phyloP scores from a whole-genome alignment of 2,797 vertebrate genomes.

The Anguilla pacifica region DNA sequence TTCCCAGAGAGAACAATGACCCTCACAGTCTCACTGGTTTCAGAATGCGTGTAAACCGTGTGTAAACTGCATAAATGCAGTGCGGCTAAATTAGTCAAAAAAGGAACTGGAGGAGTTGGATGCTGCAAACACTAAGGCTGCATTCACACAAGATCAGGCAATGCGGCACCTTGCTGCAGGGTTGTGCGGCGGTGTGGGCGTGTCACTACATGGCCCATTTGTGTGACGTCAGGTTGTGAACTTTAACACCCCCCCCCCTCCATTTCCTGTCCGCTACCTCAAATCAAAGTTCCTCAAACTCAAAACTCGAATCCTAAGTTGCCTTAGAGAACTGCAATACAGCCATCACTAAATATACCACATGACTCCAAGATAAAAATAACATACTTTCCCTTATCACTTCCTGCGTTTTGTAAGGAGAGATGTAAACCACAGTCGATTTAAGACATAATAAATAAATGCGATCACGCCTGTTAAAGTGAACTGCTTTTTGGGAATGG shows the following conservation, averaged over 20 bases:
- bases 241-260: too few relatives aligned
- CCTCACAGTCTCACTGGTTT: background rate
- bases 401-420: background rate
- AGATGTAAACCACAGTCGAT: background rate
- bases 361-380: background rate
- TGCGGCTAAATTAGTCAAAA: slow-evolving; percentile 7
- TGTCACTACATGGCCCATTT: too few relatives aligned
- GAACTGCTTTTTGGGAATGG: background rate
- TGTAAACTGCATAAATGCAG: background rate
- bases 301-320: background rate
- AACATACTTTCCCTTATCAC: background rate
- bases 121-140: background rate
- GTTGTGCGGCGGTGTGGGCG: too few relatives aligned
- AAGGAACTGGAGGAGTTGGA: background rate
- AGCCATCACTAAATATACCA: background rate
- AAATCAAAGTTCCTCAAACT: too few relatives aligned
- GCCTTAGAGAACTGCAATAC: background rate
- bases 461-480: background rate
- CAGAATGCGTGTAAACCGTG: background rate
- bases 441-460: background rate
- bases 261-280: too few relatives aligned
- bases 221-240: too few relatives aligned
- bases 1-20: background rate
- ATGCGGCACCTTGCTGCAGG: too few relatives aligned
- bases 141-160: too few relatives aligned